These are phyloP conservation scores for Eulemur mongoz DNA, from an alignment of 2,797 vertebrate genomes.

Conservation along the genomic window DNA sequence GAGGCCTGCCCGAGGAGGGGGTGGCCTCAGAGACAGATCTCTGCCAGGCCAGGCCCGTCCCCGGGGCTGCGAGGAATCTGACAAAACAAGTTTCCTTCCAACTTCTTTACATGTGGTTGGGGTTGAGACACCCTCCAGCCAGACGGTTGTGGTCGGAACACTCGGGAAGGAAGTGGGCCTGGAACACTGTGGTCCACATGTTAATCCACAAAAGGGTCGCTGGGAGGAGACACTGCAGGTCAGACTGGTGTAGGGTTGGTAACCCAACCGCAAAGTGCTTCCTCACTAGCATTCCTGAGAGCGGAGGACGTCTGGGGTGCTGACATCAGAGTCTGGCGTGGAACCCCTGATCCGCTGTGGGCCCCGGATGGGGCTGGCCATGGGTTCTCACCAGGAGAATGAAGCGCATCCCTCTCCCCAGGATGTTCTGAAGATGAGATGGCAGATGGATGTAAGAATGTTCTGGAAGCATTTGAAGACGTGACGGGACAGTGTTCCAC, in stretches of 20 bases:
- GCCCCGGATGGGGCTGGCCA: background rate
- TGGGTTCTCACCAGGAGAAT: background rate
- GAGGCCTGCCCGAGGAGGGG: background rate
- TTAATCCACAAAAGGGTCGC: background rate
- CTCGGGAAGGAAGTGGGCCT: background rate
- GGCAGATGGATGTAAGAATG: background rate
- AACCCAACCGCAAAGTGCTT: no score
- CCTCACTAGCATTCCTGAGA: background rate
- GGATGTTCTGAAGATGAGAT: background rate
- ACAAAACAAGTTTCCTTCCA: constrained; percentile 33
- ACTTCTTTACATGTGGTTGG: constrained; percentile 13
- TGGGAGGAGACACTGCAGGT: background rate
- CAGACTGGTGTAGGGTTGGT: background rate
- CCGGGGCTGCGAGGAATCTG: background rate
- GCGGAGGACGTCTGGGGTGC: background rate
- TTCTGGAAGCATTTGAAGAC: background rate
- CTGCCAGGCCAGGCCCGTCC: background rate
- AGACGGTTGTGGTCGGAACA: background rate
- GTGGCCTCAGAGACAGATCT: background rate
- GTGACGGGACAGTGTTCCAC: background rate
- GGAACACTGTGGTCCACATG: background rate
- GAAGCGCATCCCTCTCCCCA: background rate
- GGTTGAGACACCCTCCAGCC: background rate
- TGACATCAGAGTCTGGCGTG: background rate
- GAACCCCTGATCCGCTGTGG: background rate